Evolutionary conservation across 2,113 vertebrate species (phyloP), one percentile per base, ranked within the genome.

Genomic region (Balaeniceps rex): DNA sequence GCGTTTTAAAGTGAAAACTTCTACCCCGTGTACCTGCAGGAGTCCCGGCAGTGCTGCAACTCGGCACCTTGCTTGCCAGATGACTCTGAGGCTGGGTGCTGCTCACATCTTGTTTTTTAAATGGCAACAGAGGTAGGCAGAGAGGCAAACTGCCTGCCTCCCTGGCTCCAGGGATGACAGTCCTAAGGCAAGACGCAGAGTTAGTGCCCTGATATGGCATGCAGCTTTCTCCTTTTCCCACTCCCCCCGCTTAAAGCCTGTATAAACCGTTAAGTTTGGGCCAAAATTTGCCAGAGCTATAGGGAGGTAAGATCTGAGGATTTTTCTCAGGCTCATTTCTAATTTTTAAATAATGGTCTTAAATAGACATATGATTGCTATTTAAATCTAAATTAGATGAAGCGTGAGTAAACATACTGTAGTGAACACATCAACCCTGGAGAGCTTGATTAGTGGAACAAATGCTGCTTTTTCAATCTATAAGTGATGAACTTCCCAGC

Each of bases 401-500:
- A 93, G 85, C 51, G 31, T 47, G 74, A 88, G 33, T 90, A 94
- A 94, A 93, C 76, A 78, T 65, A 63, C 52, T 31, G 77, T 3
- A 10, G 88, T 42, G 75, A 87, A 70, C 69, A 83, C 60, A 68
- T 26, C 47, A 70, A 14, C 79, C 58, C 69, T 77, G 78, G 93
- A 85, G 88, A 84, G 36, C 61, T 57, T 51, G 38, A 81, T 95
- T 70, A 88, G 88, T 88, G 83, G 71, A 95, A 94, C 72, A 90
- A 96, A 83, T 4, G 6, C 66, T 93, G 78, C 57, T 95, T 93
- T 91, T 94, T 84, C 72, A 87, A 68, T 87, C 33, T 82, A 49
- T 75, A 83, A 93, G 47, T 75, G 71, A 93, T 97, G 93, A 93
- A 86, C 36, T 93, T 79, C 83, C 88, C 87, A 92, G 91, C 81